Conservation (phyloP, 2,113 vertebrate genomes). For the Chlamydotis undulata region DNA sequence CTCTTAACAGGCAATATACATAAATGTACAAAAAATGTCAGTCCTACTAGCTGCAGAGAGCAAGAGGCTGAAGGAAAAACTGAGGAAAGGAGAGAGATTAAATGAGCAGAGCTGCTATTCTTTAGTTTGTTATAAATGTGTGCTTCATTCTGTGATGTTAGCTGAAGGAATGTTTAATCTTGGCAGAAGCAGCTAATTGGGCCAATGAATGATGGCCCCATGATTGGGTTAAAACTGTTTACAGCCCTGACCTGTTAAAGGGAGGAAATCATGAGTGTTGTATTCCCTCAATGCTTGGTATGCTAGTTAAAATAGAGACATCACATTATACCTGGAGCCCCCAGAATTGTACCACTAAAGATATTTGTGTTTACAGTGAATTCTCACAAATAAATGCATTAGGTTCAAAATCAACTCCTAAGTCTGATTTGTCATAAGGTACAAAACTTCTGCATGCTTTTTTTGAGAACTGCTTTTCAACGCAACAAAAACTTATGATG, state of each 20-base stretch:
- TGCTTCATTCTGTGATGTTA: background rate
- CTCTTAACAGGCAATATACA: background rate
- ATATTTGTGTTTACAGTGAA: background rate
- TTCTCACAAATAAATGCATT: background rate
- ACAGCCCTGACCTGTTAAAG: background rate
- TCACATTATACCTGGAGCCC: background rate
- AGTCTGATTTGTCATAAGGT: background rate
- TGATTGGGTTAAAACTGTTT: background rate
- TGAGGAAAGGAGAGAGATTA: background rate
- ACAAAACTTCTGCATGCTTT: background rate
- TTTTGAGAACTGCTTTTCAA: background rate
- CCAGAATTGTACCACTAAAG: background rate
- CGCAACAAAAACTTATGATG: background rate
- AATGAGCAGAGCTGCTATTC: background rate
- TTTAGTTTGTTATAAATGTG: background rate
- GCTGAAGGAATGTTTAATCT: background rate
- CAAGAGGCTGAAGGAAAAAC: background rate
- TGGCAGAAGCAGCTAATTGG: background rate
- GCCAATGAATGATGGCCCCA: background rate
- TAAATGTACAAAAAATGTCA: background rate
- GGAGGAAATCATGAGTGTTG: accelerated
- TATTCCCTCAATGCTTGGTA: background rate
- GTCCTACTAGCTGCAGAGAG: background rate
- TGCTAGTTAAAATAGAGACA: background rate
- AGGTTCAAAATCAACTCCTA: background rate